Conservation (phyloP, 2,888 invertebrate species). For the Leptinotarsa peninsularis region DNA sequence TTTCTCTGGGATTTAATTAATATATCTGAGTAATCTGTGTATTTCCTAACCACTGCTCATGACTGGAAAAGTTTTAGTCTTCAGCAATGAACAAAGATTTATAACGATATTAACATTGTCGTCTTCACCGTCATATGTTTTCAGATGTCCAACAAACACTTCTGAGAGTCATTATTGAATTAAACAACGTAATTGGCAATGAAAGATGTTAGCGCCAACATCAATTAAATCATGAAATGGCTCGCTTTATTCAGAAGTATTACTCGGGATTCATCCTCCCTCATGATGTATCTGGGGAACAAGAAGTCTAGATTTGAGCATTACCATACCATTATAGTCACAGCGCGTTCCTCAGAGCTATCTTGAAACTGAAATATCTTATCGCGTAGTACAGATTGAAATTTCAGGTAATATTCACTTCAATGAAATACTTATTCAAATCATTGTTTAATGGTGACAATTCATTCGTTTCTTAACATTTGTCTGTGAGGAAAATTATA, state of each 20-base stretch:
- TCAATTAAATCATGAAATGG: conserved; percentile 8
- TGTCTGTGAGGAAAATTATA: too few species aligned
- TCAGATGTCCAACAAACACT: conserved; percentile 5
- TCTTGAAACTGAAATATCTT: conserved; percentile 10
- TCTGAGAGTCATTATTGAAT: conserved; percentile 1
- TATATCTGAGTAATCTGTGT: too few species aligned
- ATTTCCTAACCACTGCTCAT: too few species aligned
- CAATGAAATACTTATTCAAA: conserved; percentile 14
- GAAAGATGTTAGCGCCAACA: conserved; percentile 11
- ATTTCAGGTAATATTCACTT: neutral
- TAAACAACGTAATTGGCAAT: conserved; percentile 12
- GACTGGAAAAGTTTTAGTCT: too few species aligned
- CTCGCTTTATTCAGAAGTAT: conserved; percentile 16
- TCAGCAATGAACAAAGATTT: too few species aligned
- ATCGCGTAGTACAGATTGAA: neutral
- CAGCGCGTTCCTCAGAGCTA: neutral
- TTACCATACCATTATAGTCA: conserved; percentile 14
- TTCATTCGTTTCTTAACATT: too few species aligned
- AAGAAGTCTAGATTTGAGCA: conserved; percentile 9
- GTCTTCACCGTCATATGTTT: neutral
- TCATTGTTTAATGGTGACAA: conserved; percentile 2
- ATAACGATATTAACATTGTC: neutral
- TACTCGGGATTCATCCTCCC: conserved; percentile 1
- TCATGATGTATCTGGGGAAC: conserved; percentile 7
- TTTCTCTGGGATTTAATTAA: too few species aligned